Base-by-base conservation (phyloP, 2,888 invertebrate genomes). In the Lordiphosa andalusiaca region DNA sequence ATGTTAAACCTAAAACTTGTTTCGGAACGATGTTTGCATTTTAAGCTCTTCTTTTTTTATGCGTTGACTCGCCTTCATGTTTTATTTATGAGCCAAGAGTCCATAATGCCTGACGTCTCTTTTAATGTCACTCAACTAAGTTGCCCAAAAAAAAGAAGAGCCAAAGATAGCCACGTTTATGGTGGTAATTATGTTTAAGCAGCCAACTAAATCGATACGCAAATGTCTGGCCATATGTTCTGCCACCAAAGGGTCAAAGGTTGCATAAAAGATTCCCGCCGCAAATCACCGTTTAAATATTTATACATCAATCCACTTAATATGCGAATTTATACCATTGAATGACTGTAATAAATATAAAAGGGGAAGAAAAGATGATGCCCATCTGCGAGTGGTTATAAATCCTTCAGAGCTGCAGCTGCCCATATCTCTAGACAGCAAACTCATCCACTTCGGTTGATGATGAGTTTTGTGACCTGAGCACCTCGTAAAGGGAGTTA, bases 231-330 rank as follows among this genome's bases (percentile, higher is more conserved):
- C 63, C 70, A 76, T 76, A 72, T 70, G 76, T 69, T 60, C 58
- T 30, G 10, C 13, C 50, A 47, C 38, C 57, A 59, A 69, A 64
- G 71, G 78, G 73, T 77, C 75, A 76, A 71, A 62, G 69, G 65
- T 70, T 59, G 53, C 62, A 10, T 10, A 33, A 25, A 33, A 37
- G 10, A 7, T 19, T 49, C 64, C 68, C 67, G 60, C 85, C 87
- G 75, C 87, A 87, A 86, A 87, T 86, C 86, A 84, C 73, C 86
- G 84, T 86, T 88, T 88, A 88, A 88, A 88, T 88, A 88, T 88
- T 88, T 86, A 88, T 87, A 87, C 85, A 87, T 87, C 87, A 88
- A 88, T 88, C 86, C 87, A 88, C 86, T 88, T 85, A 87, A 84
- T 80, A 86, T 84, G 80, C 82, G 75, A 83, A 74, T 83, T 82